Evolutionary conservation across 2,888 invertebrate species (phyloP).

Genomic region (Enchytraeus crypticus): DNA sequence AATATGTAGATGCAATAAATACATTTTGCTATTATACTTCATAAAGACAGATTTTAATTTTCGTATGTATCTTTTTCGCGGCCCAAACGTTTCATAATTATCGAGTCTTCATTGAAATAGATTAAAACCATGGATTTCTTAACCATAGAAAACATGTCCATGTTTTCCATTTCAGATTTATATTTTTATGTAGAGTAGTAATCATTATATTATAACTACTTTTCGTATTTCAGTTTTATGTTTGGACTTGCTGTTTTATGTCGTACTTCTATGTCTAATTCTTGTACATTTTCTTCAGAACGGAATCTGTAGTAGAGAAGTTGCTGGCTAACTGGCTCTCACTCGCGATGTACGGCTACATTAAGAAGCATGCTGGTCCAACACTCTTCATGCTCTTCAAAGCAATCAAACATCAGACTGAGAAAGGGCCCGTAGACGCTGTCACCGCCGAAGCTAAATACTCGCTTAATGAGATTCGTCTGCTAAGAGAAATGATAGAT

Average conservation of each 20-base stretch:
- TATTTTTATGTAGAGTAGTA: no score
- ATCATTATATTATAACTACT: no score
- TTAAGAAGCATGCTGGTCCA: conserved; percentile 82
- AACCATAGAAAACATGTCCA: no score
- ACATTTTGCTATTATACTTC: no score
- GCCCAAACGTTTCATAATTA: no score
- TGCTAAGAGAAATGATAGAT: conserved; percentile 94
- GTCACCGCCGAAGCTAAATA: conserved; percentile 94
- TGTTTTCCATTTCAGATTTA: no score
- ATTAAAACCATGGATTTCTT: no score
- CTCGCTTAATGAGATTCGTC: conserved; percentile 93
- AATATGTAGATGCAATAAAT: no score
- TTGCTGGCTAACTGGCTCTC: conserved; percentile 99
- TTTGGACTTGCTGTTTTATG: background rate
- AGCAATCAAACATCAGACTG: conserved; percentile 97
- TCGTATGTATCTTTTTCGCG: no score
- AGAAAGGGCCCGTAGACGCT: conserved; percentile 97
- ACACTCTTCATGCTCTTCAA: conserved; percentile 94
- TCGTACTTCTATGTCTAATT: background rate
- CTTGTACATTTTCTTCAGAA: conserved; percentile 49
- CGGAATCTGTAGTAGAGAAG: conserved; percentile 98
- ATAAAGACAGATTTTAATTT: no score
- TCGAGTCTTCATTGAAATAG: no score
- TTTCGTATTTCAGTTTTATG: conserved; percentile 1
- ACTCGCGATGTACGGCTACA: conserved; percentile 90